These are phyloP conservation scores for Ancistrus triradiatus DNA, from an alignment of 2,113 vertebrate species.

Conservation along the genomic window DNA sequence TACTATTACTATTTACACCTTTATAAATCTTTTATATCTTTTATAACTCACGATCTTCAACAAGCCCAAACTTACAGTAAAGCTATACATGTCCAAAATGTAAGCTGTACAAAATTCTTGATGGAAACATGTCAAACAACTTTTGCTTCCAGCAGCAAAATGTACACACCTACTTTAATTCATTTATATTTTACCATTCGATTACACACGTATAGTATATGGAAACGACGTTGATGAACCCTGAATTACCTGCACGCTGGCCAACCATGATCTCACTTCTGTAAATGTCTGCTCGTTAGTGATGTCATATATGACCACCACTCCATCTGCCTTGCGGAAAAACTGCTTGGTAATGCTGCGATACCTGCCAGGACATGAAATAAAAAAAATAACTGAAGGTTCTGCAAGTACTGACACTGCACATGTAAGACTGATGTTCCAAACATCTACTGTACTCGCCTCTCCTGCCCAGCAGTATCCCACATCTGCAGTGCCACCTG, in stretches of 20 bases:
- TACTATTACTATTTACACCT: too few species aligned
- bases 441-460: conserved; percentile 53
- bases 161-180: too few species aligned
- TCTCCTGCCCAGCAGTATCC: conserved; percentile 93
- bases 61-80: too few species aligned
- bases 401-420: background rate
- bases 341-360: conserved; percentile 92
- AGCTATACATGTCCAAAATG: too few species aligned
- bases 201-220: too few species aligned
- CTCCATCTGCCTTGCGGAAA: conserved; percentile 87
- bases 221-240: background rate
- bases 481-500: conserved; percentile 86
- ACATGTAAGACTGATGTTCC: background rate
- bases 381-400: background rate
- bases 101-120: too few species aligned
- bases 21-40: too few species aligned
- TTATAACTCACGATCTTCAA: too few species aligned
- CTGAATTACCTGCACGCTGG: conserved; percentile 78
- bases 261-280: conserved; percentile 83
- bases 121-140: too few species aligned
- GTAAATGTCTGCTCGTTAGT: conserved; percentile 78
- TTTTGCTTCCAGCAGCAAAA: too few species aligned
- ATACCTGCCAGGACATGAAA: conserved; percentile 67
- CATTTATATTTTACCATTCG: too few species aligned
- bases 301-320: conserved; percentile 88